Percentiles rank a stretch among this genome's conserved stretches.
phyloP scores from a whole-genome alignment of 2,113 vertebrate genomes.

The Microtus ochrogaster region DNA sequence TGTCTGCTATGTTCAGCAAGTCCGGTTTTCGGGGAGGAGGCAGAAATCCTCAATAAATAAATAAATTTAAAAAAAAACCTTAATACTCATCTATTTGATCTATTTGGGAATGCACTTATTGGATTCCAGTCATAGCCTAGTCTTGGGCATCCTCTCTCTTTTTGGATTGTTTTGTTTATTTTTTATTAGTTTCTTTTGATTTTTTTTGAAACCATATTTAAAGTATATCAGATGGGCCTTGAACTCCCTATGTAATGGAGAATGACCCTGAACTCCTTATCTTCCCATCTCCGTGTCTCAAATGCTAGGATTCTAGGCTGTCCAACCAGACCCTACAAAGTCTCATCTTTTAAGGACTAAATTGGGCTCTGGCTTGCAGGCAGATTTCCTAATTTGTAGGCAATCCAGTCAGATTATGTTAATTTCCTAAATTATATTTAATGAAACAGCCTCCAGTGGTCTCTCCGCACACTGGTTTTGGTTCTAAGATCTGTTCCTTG shows the following conservation, averaged over 20 bases:
- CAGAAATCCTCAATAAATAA: too few species aligned
- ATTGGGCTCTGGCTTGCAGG: neutral
- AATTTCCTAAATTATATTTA: neutral
- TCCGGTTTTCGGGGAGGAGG: too few species aligned
- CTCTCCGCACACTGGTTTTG: neutral
- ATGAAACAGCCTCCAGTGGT: neutral
- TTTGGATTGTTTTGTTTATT: neutral
- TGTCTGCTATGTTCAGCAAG: too few species aligned
- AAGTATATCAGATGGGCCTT: neutral
- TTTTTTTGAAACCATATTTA: neutral
- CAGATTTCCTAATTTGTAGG: neutral
- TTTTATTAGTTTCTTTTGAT: neutral
- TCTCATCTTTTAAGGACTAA: neutral
- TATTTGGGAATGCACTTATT: neutral
- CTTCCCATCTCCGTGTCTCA: neutral
- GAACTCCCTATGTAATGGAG: too few species aligned
- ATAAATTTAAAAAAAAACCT: too few species aligned
- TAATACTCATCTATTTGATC: neutral
- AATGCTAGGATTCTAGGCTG: neutral
- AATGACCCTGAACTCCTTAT: neutral
- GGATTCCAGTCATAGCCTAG: neutral
- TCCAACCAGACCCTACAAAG: neutral
- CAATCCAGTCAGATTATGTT: neutral
- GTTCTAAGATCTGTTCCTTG: neutral
- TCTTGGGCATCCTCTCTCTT: neutral